These are phyloP conservation scores for Lampris incognitus DNA, from an alignment of 2,113 vertebrate genomes.

Conservation along the genomic window DNA sequence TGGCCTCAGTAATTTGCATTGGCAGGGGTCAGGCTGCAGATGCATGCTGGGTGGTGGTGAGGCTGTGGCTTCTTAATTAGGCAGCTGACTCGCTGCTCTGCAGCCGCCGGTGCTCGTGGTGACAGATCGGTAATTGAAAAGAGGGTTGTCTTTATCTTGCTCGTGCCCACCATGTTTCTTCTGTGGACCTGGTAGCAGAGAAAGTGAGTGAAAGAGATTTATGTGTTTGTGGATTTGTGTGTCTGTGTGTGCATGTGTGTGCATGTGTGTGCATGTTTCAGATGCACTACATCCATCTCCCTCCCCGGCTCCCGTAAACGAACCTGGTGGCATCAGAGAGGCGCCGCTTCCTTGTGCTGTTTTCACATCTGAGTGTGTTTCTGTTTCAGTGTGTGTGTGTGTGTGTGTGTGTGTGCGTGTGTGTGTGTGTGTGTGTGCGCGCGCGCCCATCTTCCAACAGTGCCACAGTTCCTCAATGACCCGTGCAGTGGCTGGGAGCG, in stretches of 20 bases:
- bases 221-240: constrained; percentile 13
- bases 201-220: background rate
- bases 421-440: constrained; percentile 27
- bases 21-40: constrained; percentile 55
- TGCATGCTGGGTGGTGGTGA: constrained; percentile 13
- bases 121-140: constrained; percentile 66
- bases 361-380: constrained; percentile 38
- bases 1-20: constrained; percentile 38
- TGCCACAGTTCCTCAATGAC: constrained; percentile 74
- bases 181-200: constrained; percentile 15
- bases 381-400: constrained; percentile 35
- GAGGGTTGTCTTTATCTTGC: constrained; percentile 62
- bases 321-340: constrained; percentile 20
- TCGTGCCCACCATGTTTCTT: constrained; percentile 35
- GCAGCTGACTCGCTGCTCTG: constrained; percentile 2
- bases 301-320: constrained; percentile 25
- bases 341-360: constrained; percentile 28
- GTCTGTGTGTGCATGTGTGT: constrained; percentile 5
- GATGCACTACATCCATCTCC: constrained; percentile 23
- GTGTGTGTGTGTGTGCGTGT: constrained; percentile 30
- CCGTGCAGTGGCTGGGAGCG: constrained; percentile 64
- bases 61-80: constrained; percentile 65
- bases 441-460: constrained; percentile 54
- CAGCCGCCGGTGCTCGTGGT: constrained; percentile 37
- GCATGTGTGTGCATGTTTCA: constrained; percentile 12